A percentile compares a stretch with the other conserved stretches of the same genome.
Conservation (phyloP, 2,888 invertebrate genomes). For the Drosophila emarginata region DNA sequence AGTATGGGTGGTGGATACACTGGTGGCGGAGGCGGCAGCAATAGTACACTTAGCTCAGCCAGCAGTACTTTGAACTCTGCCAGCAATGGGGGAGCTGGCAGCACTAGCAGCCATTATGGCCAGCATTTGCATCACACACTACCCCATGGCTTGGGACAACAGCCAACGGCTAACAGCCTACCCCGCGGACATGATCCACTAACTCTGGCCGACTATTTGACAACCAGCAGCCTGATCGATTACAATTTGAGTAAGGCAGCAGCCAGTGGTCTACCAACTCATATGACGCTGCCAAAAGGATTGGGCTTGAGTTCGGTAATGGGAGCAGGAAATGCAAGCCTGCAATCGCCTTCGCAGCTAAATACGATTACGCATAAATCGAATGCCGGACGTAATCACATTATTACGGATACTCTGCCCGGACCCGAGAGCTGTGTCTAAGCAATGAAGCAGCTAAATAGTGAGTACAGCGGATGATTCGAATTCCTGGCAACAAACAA, state of each 20-base stretch:
- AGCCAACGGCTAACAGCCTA: slow-evolving; percentile 55
- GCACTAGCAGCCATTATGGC: slow-evolving; percentile 57
- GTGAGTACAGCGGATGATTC: slow-evolving; percentile 10
- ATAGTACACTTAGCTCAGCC: slow-evolving; percentile 49
- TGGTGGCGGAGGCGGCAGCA: slow-evolving; percentile 61
- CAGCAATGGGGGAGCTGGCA: slow-evolving; percentile 37
- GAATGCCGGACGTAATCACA: slow-evolving; percentile 87
- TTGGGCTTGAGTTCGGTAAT: slow-evolving; percentile 60
- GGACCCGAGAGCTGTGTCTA: slow-evolving; percentile 95
- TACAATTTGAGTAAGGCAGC: slow-evolving; percentile 80
- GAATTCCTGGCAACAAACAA: slow-evolving; percentile 63
- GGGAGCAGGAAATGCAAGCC: slow-evolving; percentile 51
- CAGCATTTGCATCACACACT: slow-evolving; percentile 76
- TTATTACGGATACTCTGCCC: slow-evolving; percentile 92
- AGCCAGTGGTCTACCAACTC: slow-evolving; percentile 54
- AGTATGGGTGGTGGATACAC: slow-evolving; percentile 69
- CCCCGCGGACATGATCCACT: slow-evolving; percentile 75
- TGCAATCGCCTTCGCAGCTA: slow-evolving; percentile 66
- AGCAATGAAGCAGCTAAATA: slow-evolving; percentile 53
- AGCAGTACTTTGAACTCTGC: slow-evolving; percentile 38
- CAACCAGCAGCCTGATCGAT: slow-evolving; percentile 81
- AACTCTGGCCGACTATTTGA: slow-evolving; percentile 80
- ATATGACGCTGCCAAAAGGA: slow-evolving; percentile 79
- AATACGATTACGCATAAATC: slow-evolving; percentile 80
- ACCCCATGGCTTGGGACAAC: slow-evolving; percentile 64